Conservation (phyloP, 92 coral and sea anemone genomes). For the Phenganax subtilis region DNA sequence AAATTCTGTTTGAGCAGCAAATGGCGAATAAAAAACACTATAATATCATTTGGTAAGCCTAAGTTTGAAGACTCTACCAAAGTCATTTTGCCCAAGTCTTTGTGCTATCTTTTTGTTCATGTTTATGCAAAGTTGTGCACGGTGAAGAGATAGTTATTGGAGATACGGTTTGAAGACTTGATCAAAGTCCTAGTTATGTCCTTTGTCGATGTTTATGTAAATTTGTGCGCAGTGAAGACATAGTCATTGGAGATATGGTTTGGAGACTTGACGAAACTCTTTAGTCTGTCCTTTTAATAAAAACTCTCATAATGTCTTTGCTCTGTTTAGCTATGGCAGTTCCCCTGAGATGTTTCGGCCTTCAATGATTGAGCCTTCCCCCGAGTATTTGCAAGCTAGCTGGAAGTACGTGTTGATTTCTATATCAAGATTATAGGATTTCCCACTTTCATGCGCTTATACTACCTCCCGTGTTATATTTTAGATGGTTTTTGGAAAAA, state of each 20-base stretch:
- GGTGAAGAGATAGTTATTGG: too few species aligned
- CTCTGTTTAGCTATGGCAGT: slow-evolving; percentile 72
- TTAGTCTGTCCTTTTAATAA: background rate
- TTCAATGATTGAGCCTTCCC: slow-evolving; percentile 92
- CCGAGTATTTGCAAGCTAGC: slow-evolving; percentile 92
- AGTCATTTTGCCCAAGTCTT: background rate
- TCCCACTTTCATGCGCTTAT: background rate
- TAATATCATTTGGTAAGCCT: slow-evolving; percentile 79
- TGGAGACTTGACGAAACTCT: too few species aligned
- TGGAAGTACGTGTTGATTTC: slow-evolving; percentile 69
- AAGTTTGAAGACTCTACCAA: background rate
- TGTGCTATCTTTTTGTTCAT: slow-evolving; percentile 1
- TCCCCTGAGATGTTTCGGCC: slow-evolving; percentile 88
- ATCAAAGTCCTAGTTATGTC: background rate
- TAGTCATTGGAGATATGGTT: too few species aligned
- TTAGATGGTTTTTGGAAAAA: slow-evolving; percentile 81
- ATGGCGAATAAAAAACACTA: slow-evolving; percentile 97
- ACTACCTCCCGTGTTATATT: background rate
- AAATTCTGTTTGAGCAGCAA: slow-evolving; percentile 82
- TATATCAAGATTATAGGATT: too few species aligned
- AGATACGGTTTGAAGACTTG: background rate
- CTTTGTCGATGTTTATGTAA: background rate
- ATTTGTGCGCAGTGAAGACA: too few species aligned
- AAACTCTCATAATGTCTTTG: background rate
- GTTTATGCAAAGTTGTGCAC: background rate